These are phyloP conservation scores for Cataglyphis livida DNA, from an alignment of 2,888 invertebrate genomes.

Conservation along the genomic window DNA sequence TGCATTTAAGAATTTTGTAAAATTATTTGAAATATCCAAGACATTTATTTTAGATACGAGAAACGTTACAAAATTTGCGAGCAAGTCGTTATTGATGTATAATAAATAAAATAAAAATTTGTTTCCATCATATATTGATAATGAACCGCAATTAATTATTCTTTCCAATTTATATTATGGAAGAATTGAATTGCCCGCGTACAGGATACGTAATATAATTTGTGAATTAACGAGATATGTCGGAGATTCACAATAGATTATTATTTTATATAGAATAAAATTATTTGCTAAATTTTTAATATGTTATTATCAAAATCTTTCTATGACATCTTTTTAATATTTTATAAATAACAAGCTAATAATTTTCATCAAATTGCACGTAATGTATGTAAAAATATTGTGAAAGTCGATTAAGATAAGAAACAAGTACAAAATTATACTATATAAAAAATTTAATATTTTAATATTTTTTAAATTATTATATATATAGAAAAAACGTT, in stretches of 20 bases:
- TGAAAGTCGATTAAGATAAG: background rate
- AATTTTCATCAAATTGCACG: background rate
- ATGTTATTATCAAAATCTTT: background rate
- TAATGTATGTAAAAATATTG: background rate
- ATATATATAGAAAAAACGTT: background rate
- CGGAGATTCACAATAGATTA: background rate
- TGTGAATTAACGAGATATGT: background rate
- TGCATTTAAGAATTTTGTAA: background rate
- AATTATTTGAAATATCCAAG: background rate
- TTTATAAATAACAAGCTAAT: background rate
- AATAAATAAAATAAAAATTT: background rate
- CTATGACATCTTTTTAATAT: background rate
- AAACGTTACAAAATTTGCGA: background rate
- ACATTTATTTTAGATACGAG: background rate
- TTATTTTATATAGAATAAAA: background rate
- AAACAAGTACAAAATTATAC: background rate
- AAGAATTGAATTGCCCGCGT: background rate
- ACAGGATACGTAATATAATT: background rate
- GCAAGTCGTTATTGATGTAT: background rate
- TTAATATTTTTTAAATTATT: background rate
- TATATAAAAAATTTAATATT: background rate
- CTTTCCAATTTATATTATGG: background rate
- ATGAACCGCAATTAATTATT: background rate
- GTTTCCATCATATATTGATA: background rate
- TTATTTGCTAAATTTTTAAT: background rate